Conservation (phyloP, 2,888 invertebrate species). For the Chrysina gloriosa region DNA sequence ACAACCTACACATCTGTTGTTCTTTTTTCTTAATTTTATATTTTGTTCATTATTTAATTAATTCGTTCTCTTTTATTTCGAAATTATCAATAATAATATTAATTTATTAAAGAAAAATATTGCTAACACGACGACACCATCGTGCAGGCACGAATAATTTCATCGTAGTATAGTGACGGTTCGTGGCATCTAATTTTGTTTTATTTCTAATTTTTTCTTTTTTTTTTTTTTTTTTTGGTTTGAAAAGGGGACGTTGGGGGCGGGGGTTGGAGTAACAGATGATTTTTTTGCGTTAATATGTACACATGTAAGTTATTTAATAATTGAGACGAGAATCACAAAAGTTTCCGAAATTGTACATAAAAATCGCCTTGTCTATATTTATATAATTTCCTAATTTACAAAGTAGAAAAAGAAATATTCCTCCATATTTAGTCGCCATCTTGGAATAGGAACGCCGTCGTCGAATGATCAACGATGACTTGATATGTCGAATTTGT, state of each 20-base stretch:
- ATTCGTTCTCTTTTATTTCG: too few relatives aligned
- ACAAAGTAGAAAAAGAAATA: neutral
- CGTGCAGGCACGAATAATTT: too few relatives aligned
- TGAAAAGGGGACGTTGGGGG: neutral
- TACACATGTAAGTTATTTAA: slow-evolving; percentile 1
- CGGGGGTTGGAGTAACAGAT: neutral
- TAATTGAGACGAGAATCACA: slow-evolving; percentile 42
- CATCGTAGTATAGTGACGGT: too few relatives aligned
- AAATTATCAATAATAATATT: too few relatives aligned
- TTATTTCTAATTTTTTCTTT: too few relatives aligned
- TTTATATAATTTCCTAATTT: neutral
- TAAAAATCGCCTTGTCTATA: neutral
- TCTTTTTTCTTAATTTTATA: too few relatives aligned
- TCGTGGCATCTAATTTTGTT: too few relatives aligned
- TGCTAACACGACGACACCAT: too few relatives aligned
- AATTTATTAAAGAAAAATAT: too few relatives aligned
- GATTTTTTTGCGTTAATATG: neutral
- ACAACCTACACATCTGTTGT: too few relatives aligned
- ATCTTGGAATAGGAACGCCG: slow-evolving; percentile 15
- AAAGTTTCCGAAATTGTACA: slow-evolving; percentile 38
- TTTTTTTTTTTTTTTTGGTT: neutral
- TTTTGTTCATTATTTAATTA: too few relatives aligned
- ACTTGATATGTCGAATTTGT: slow-evolving; percentile 34
- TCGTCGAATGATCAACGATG: slow-evolving; percentile 1
- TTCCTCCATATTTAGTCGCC: neutral